Percentiles rank a stretch among this genome's conserved stretches.
phyloP scores from a whole-genome alignment of 2,888 invertebrate genomes.

The Drosophila flavopinicola region DNA sequence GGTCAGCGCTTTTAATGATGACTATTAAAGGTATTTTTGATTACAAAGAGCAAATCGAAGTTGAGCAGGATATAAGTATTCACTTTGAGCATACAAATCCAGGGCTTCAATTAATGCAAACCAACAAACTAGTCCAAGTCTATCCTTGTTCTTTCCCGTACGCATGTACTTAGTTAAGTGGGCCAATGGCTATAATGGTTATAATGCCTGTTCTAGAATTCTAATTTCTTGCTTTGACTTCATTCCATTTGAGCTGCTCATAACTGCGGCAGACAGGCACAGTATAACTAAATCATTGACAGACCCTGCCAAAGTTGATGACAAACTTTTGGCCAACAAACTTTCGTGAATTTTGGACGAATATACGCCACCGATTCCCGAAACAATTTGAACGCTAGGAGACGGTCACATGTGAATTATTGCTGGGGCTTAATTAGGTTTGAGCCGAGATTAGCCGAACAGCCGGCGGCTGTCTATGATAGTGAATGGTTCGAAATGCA shows the following conservation, averaged over 20 bases:
- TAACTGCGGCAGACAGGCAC: slow-evolving; percentile 48
- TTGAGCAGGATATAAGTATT: background rate
- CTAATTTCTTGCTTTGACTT: slow-evolving; percentile 48
- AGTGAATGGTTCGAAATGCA: slow-evolving; percentile 17
- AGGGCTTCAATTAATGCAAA: too few species aligned
- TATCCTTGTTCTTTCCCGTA: background rate
- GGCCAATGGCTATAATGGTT: background rate
- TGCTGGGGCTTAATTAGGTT: slow-evolving; percentile 32
- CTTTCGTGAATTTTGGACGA: slow-evolving; percentile 35
- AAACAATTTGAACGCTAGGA: background rate
- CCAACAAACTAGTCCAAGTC: background rate
- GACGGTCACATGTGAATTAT: slow-evolving; percentile 42
- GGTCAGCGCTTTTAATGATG: slow-evolving; percentile 2
- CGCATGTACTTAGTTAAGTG: too few species aligned
- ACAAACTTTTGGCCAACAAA: slow-evolving; percentile 61
- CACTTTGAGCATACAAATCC: background rate
- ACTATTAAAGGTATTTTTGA: slow-evolving; percentile 6
- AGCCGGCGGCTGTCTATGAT: background rate
- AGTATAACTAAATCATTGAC: slow-evolving; percentile 64
- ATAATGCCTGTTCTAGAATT: slow-evolving; percentile 32
- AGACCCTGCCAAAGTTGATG: slow-evolving; percentile 42
- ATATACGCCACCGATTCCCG: slow-evolving; percentile 8
- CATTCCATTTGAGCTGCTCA: slow-evolving; percentile 21
- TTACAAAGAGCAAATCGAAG: background rate
- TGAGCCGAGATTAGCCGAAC: slow-evolving; percentile 21